Percentiles rank a stretch among this genome's conserved stretches.
phyloP scores from a whole-genome alignment of 1,140 invertebrate genomes.

The Pogonognathellus flavescens region DNA sequence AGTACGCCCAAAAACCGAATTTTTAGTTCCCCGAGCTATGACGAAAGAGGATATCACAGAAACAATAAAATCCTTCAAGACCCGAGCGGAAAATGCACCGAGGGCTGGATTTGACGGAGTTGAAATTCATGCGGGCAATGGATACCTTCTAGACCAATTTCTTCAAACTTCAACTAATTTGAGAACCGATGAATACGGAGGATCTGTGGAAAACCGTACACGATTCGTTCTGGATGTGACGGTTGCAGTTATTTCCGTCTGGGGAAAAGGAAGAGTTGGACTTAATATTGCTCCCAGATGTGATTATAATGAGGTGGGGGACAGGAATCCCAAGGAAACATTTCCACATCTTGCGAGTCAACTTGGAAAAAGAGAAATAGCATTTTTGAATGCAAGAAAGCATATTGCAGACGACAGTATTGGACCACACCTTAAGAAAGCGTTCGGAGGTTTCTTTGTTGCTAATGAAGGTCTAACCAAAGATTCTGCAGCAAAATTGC shows the following conservation, averaged over 20 bases:
- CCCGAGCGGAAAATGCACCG: background rate
- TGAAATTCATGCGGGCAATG: conserved; percentile 2
- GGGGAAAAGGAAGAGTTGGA: background rate
- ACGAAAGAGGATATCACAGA: background rate
- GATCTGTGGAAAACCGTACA: background rate
- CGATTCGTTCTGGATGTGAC: background rate
- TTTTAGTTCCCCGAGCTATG: background rate
- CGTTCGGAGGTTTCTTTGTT: background rate
- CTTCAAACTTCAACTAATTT: background rate
- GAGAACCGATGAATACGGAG: background rate
- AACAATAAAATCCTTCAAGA: background rate
- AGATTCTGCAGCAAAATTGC: background rate
- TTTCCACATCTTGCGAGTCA: background rate
- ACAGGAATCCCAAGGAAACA: background rate
- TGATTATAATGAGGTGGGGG: background rate
- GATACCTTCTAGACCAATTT: conserved; percentile 15
- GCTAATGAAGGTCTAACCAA: background rate
- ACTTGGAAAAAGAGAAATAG: background rate
- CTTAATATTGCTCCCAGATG: background rate
- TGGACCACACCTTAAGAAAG: background rate
- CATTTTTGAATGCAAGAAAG: background rate
- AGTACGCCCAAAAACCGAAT: no score
- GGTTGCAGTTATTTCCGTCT: background rate
- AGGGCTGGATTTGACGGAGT: conserved; percentile 4
- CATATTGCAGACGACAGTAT: background rate